Evolutionary conservation across 2,888 invertebrate genomes (phyloP).

Genomic region (Arge pagana): DNA sequence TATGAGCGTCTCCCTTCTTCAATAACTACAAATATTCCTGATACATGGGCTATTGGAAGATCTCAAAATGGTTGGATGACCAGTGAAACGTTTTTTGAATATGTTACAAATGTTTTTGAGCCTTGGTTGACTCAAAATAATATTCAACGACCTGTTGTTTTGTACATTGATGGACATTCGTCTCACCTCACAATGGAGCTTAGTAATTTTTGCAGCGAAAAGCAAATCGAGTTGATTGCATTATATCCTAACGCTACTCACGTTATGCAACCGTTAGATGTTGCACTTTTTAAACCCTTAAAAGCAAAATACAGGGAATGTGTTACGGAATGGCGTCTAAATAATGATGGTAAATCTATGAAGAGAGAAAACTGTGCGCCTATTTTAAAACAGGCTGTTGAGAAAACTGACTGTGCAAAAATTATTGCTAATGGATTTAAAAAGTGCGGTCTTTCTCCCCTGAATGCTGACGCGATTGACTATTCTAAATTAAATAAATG

Average conservation of each 20-base stretch:
- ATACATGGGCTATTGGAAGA: constrained; percentile 38
- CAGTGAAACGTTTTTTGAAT: constrained; percentile 37
- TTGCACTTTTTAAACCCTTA: constrained; percentile 32
- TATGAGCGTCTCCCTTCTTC: constrained; percentile 29
- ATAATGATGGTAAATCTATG: constrained; percentile 29
- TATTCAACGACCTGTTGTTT: constrained; percentile 34
- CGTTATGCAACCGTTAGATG: constrained; percentile 36
- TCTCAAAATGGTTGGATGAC: constrained; percentile 41
- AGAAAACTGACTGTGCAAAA: constrained; percentile 17
- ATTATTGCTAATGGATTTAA: constrained; percentile 28
- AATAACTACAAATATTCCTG: constrained; percentile 29
- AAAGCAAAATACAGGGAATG: constrained; percentile 32
- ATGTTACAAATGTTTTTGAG: constrained; percentile 36
- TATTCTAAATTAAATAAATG: constrained; percentile 30
- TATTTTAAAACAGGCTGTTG: constrained; percentile 25
- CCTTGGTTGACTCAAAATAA: constrained; percentile 32
- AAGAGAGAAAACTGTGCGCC: constrained; percentile 30
- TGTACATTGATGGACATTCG: constrained; percentile 39
- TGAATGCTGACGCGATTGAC: constrained; percentile 28
- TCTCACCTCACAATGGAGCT: constrained; percentile 36
- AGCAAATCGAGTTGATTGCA: constrained; percentile 35
- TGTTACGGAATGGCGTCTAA: constrained; percentile 28
- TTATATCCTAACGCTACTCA: constrained; percentile 36
- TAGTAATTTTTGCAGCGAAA: constrained; percentile 34
- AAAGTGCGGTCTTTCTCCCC: constrained; percentile 28